Evolutionary conservation across 2,888 invertebrate species (phyloP).

Genomic region (Imbricaverruca yamaguchii): DNA sequence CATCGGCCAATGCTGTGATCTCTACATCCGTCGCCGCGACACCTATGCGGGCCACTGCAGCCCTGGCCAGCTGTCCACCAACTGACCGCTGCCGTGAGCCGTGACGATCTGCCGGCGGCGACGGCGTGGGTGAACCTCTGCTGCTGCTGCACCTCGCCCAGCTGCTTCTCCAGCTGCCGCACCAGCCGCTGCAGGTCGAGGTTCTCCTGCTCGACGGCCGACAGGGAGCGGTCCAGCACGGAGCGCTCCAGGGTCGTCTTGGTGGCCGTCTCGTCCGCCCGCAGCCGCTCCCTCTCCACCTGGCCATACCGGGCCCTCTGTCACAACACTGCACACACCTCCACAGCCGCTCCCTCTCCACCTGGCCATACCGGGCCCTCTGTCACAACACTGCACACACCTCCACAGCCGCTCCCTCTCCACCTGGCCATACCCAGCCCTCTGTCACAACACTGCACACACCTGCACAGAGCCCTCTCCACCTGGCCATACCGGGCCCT

Average conservation of each 20-base stretch:
- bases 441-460: too few relatives aligned
- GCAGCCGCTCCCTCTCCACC: constrained; percentile 6
- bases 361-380: too few relatives aligned
- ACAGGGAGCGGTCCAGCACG: constrained; percentile 32
- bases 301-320: neutral
- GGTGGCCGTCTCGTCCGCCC: constrained; percentile 14
- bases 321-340: too few relatives aligned
- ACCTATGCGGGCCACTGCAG: too few relatives aligned
- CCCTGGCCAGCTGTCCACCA: constrained; percentile 36
- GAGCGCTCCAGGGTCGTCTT: constrained; percentile 9
- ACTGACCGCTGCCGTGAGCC: neutral
- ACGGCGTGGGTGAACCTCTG: constrained; percentile 57
- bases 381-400: too few relatives aligned
- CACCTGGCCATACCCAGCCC: neutral
- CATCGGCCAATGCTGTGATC: too few relatives aligned
- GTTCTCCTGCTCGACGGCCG: constrained; percentile 73
- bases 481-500: too few relatives aligned
- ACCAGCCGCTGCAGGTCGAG: constrained; percentile 74
- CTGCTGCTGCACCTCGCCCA: constrained; percentile 62
- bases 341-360: too few relatives aligned
- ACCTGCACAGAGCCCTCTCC: too few relatives aligned
- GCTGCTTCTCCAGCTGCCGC: constrained; percentile 62
- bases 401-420: neutral
- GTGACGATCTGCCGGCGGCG: constrained; percentile 32
- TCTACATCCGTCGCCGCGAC: too few relatives aligned